Evolutionary conservation across 2,797 vertebrate genomes (phyloP).

Genomic region (Phataginus tetradactyla): DNA sequence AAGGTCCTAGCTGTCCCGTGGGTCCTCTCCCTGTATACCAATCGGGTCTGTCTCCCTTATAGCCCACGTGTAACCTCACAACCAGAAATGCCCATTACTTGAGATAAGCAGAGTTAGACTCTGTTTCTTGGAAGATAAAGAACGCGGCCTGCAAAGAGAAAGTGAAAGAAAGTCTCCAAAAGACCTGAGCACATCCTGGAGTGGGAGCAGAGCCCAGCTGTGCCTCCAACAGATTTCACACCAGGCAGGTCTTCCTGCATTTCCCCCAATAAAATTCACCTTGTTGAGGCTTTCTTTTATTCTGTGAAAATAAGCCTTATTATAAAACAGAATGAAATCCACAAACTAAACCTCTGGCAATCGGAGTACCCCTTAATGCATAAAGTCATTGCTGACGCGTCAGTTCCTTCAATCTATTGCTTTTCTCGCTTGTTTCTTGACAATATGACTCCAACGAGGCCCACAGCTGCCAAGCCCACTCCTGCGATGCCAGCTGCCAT

Average conservation of each 20-base stretch:
- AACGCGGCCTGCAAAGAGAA: neutral
- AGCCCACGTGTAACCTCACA: neutral
- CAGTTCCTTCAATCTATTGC: constrained; percentile 36
- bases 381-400: neutral
- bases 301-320: constrained; percentile 61
- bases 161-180: neutral
- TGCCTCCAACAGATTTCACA: neutral
- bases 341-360: constrained; percentile 15
- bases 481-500: neutral
- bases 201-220: neutral
- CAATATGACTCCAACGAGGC: constrained; percentile 64
- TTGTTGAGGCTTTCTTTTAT: constrained; percentile 49
- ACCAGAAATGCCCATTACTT: neutral
- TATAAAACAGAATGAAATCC: constrained; percentile 42
- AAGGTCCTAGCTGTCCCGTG: neutral
- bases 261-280: neutral
- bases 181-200: neutral
- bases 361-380: neutral
- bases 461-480: constrained; percentile 44
- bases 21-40: neutral
- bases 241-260: neutral
- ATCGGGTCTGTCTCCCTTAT: too few species aligned
- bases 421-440: constrained; percentile 72
- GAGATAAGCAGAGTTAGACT: neutral
- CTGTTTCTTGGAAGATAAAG: neutral